Conservation (phyloP, 2,113 vertebrate genomes). For the Ranitomeya variabilis region DNA sequence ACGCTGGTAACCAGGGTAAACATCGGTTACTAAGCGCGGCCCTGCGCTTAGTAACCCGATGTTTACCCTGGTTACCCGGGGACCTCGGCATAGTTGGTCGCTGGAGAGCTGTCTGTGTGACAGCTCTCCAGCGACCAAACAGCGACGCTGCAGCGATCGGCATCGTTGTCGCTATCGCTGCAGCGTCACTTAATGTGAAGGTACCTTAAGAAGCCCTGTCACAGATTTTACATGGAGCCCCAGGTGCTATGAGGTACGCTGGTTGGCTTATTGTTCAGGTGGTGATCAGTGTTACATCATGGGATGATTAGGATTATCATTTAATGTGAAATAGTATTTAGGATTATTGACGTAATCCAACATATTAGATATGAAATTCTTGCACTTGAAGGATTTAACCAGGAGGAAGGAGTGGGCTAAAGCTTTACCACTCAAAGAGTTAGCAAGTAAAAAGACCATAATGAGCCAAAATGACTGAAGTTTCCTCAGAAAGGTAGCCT, state of each 20-base stretch:
- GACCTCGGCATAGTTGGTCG: too few species aligned
- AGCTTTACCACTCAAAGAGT: neutral
- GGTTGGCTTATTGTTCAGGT: neutral
- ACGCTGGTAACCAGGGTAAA: too few species aligned
- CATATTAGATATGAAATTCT: neutral
- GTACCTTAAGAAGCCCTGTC: too few species aligned
- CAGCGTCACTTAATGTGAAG: too few species aligned
- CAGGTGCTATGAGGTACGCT: neutral
- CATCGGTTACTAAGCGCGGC: too few species aligned
- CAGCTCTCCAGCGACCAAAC: too few species aligned
- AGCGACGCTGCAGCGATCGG: too few species aligned
- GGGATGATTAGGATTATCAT: neutral
- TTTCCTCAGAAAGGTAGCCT: conserved; percentile 29
- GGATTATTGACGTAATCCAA: neutral
- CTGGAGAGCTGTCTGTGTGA: too few species aligned
- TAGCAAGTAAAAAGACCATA: neutral
- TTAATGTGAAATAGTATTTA: neutral
- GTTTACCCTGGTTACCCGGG: too few species aligned
- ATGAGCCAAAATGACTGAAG: neutral
- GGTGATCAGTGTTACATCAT: neutral
- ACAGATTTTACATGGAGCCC: too few species aligned
- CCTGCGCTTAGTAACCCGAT: too few species aligned
- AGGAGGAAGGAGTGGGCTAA: neutral
- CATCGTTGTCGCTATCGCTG: too few species aligned
- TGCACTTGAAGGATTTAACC: neutral